A percentile compares a stretch with the other conserved stretches of the same genome.
phyloP scores from a whole-genome alignment of 2,113 vertebrate genomes.

The Antechinus flavipes region DNA sequence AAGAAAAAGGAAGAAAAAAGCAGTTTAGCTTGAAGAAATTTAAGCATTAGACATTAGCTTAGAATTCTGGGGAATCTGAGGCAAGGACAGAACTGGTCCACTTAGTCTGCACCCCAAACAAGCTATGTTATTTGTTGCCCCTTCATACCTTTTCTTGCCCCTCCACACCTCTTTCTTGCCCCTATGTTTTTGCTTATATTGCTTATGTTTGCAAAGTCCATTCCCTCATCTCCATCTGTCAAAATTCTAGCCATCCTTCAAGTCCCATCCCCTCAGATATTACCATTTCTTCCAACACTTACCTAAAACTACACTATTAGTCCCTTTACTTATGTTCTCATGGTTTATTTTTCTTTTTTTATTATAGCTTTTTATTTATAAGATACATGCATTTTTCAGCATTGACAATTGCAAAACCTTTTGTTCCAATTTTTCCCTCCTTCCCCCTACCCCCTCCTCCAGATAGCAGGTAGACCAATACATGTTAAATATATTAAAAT shows the following conservation, averaged over 20 bases:
- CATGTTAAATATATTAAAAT: too few species aligned
- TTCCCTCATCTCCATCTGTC: neutral
- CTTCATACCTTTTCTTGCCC: neutral
- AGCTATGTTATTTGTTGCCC: neutral
- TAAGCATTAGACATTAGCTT: neutral
- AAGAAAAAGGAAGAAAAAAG: neutral
- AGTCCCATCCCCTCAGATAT: neutral
- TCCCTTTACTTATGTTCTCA: neutral
- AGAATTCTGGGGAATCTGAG: neutral
- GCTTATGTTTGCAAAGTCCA: neutral
- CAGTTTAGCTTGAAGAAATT: neutral
- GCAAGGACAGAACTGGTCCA: neutral
- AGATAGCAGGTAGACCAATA: too few species aligned
- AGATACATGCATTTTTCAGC: too few species aligned
- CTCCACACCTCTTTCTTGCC: neutral
- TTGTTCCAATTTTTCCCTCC: too few species aligned
- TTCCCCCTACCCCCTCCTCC: too few species aligned
- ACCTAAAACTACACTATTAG: neutral
- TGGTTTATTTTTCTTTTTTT: neutral
- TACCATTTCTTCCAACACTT: neutral
- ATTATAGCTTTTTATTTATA: too few species aligned
- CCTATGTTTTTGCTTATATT: neutral
- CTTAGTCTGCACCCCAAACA: neutral
- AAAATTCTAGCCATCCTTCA: neutral
- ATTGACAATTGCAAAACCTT: too few species aligned